Base-by-base conservation (phyloP, 1,140 invertebrate genomes). In the Ganaspis sp. region DNA sequence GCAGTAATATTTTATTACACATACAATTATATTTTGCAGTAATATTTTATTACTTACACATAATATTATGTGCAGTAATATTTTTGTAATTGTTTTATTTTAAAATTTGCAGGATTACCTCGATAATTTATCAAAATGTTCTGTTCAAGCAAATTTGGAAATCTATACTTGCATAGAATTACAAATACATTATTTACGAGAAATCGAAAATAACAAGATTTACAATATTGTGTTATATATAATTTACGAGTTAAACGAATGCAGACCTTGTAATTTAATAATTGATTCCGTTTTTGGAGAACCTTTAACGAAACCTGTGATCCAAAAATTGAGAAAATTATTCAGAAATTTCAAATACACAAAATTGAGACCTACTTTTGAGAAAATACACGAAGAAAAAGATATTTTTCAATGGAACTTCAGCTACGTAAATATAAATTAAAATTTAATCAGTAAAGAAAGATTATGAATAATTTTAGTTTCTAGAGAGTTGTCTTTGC, bases 281-380 rank as follows among this genome's bases (percentile, higher is more conserved):
- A 21, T 42, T 8, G 77, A 76, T 11, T 23, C 11, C 9, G 5
- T 40, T 34, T 19, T n/a, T 17, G 12, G 21, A 17, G 70, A 74
- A 34, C 8, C 3, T 9, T 42, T 64, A 12, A 37, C 70, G 6
- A 2, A n/a, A 9, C 11, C 12, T 19, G 9, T 45, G 11, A 17
- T 37, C 3, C 40, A n/a, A 38, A 81, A 26, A 45, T 72, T 81
- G 0, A 72, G 58, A 12, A 70, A 75, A 15, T 74, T 73, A 11
- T 81, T 81, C 11, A 76, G 79, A 69, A 17, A 64, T 26, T 81
- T 81, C 11, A 53, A 45, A n/a, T 53, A 49, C 9, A 1, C 37
- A 6, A 19, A 69, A 12, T 76, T 80, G 26, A 77, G 23, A 19
- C 23, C 9, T 26, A 75, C 75, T 1, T 73, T 78, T 45, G 53